Base-by-base conservation (phyloP, 2,888 invertebrate species). In the Bembecia ichneumoniformis region DNA sequence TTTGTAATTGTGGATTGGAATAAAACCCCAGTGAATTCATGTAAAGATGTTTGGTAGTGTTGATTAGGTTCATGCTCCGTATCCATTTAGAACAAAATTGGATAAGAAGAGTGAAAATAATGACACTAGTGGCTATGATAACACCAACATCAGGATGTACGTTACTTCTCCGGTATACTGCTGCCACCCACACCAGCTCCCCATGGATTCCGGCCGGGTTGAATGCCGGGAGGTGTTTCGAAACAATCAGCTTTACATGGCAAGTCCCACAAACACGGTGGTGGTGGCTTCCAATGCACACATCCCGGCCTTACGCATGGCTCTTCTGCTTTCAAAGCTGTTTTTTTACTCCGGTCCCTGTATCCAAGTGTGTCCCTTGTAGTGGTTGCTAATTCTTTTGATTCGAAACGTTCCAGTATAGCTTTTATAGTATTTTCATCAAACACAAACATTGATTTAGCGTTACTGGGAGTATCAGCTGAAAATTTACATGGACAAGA, bases 181-280 rank as follows among this genome's bases (percentile, higher is more conserved):
- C 64, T 67, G 49, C 65, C 55, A 48, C 40, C 40, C 13, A 40
- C 14, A 13, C 58, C 56, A 35, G 58, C 49, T 20, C 51, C 50
- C 36, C 71, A 55, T 4, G 62, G 67, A 52, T 79, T 81, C 46
- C 74, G 72, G 44, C 77, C 76, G 7, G 77, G 76, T 52, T 71
- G 74, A 45, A 75, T 70, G 28, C 71, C 73, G 17, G 69, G 68
- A 2, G 60, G 73, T 35, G 80, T 64, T 55, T 82, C 81, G 48
- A 82, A 83, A 63, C 82, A 82, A 57, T 82, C 83, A 1, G 83
- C 83, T 65, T 80, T 82, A 58, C 83, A 86, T 47, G 84, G 83
- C 46, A 68, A 64, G 55, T 83, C 69, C 79, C 82, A 83, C 47
- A 81, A 65, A 55, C 82, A 84, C 13, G 82, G 82, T 51, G 81